Evolutionary conservation across 2,113 vertebrate genomes (phyloP).

Genomic region (Petrocephalus zakoni): DNA sequence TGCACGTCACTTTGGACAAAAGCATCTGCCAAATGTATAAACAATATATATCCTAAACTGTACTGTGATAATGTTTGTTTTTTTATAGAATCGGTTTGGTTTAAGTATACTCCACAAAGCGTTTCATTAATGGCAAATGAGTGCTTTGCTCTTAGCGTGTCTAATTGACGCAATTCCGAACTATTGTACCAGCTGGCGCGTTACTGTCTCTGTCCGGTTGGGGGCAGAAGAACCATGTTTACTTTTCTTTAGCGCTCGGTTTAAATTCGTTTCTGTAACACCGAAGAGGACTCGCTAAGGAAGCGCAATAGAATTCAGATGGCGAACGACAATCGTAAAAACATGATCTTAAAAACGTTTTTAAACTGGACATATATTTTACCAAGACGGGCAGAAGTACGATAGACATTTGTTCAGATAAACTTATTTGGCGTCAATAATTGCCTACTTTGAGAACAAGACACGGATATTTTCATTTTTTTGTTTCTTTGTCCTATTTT

Average conservation of each 20-base stretch:
- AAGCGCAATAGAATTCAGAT: not conserved
- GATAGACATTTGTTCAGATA: not conserved
- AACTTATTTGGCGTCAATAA: not conserved
- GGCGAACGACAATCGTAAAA: not conserved
- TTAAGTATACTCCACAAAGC: not conserved
- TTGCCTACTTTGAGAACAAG: not conserved
- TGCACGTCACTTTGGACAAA: not conserved
- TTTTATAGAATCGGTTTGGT: not conserved
- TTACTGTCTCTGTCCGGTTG: slow-evolving; percentile 36
- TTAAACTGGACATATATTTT: not conserved
- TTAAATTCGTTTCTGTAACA: slow-evolving; percentile 35
- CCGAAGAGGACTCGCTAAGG: not conserved
- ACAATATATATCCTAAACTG: not conserved
- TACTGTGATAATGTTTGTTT: not conserved
- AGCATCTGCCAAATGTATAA: not conserved
- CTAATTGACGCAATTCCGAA: not conserved
- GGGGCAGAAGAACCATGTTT: slow-evolving; percentile 37
- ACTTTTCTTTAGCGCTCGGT: slow-evolving; percentile 42
- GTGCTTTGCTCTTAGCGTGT: not conserved
- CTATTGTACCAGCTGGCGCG: not conserved
- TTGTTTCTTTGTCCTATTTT: not conserved
- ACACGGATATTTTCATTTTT: not conserved
- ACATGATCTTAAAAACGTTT: not conserved
- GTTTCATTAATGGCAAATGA: not conserved
- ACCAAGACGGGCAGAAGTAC: not conserved